phyloP scores from a whole-genome alignment of 2,797 vertebrate genomes.

The Gorsachius magnificus region DNA sequence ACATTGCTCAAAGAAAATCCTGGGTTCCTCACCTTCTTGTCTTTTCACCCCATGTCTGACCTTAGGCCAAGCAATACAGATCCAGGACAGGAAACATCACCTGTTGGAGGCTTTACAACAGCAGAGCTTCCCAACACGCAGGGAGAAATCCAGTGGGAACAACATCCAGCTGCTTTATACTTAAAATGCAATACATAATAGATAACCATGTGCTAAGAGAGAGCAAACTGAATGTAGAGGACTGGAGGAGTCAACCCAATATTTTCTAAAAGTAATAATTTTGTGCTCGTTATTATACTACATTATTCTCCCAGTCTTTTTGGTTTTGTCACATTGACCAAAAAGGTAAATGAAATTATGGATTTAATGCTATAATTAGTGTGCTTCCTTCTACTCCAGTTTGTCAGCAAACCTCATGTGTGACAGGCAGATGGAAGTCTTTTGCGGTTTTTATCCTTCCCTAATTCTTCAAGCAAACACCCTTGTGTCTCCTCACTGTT shows the following conservation, averaged over 20 bases:
- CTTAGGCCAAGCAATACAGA: neutral
- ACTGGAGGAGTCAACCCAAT: neutral
- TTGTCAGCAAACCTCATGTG: neutral
- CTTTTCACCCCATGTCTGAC: neutral
- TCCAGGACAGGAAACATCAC: neutral
- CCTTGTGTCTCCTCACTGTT: neutral
- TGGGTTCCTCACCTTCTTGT: neutral
- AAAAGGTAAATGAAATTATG: neutral
- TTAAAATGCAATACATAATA: neutral
- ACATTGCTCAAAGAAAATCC: neutral
- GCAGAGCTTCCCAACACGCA: neutral
- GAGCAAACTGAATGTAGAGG: neutral
- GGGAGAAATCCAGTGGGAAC: neutral
- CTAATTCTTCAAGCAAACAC: neutral
- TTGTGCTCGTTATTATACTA: neutral
- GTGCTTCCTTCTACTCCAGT: neutral
- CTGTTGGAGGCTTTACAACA: neutral
- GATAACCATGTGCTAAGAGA: neutral
- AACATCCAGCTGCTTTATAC: neutral
- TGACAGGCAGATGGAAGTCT: neutral
- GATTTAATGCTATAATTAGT: neutral
- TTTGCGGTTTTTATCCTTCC: neutral
- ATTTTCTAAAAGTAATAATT: neutral
- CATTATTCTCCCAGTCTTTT: neutral
- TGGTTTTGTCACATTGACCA: neutral